Base-by-base conservation (phyloP, 2,888 invertebrate species). In the Pristionchus fissidentatus region DNA sequence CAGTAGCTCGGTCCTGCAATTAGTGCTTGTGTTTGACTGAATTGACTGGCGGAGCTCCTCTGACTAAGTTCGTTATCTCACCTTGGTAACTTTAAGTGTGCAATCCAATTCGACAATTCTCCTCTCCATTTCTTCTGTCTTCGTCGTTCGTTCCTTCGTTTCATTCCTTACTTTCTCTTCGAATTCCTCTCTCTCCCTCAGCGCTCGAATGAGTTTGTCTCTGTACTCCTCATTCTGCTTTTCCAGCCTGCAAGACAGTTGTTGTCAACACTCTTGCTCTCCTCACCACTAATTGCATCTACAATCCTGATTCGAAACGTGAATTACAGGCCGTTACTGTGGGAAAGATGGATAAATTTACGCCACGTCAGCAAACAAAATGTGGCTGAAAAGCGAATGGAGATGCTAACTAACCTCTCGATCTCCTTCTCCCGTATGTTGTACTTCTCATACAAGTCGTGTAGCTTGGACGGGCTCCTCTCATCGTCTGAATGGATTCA, bases 141-240 rank as follows among this genome's bases (percentile, higher is more conserved):
- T 88, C 49, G 87, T 86, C 41, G 86, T 86, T 35, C 52, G 77
- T 35, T 85, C 86, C 60, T 66, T 85, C 52, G 22, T 46, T 43
- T 78, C 80, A 29, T 41, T 82, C 83, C 86, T 87, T 38, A 88
- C 43, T 43, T 86, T 60, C 60, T 88, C 85, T 10, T 87, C 88
- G 78, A 87, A 86, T 41, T 87, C 77, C 70, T 89, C 90, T 3
- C 88, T 62, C 35, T 89, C 89, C 7, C 88, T 70, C 4, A 89
- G 87, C 8, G 87, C 87, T 38, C 85, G 78, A 57, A 89, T 32
- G 78, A 90, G 80, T 57, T 88, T 89, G 55, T 90, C 90, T 3
- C 90, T 85, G 75, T 90, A 90, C 55, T 90, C 89, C 0, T 85
- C 82, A 62, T 88, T 89, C 83, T 89, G 88, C 46, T 87, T 75